These are phyloP conservation scores for Volucella zonaria DNA, from an alignment of 2,888 invertebrate species.

Conservation along the genomic window DNA sequence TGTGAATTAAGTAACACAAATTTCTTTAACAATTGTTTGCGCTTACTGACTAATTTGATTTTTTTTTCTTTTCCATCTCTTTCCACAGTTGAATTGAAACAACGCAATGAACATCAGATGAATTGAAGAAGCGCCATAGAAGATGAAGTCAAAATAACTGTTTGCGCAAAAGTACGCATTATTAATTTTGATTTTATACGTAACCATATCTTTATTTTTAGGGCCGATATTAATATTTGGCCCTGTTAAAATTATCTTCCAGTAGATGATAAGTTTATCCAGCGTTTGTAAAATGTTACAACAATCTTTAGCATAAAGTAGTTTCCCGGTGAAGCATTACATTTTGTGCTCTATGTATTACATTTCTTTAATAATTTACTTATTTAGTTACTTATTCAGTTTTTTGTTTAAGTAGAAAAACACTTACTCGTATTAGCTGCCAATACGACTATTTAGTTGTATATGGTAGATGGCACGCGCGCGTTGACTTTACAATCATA, in stretches of 20 bases:
- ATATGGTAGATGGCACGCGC: not conserved
- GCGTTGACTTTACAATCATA: not conserved
- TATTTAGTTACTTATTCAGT: not conserved
- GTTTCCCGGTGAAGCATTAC: constrained; percentile 43
- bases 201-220: constrained; percentile 17
- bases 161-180: constrained; percentile 14
- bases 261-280: constrained; percentile 39
- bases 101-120: not conserved
- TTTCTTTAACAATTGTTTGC: not conserved
- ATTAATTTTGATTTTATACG: constrained; percentile 16
- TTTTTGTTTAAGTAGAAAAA: constrained; percentile 32
- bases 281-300: constrained; percentile 9
- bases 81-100: constrained; percentile 30
- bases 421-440: not conserved
- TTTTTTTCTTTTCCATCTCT: constrained; percentile 2
- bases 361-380: not conserved
- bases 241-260: constrained; percentile 47
- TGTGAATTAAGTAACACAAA: too few species aligned
- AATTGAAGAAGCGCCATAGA: constrained; percentile 1
- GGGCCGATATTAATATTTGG: constrained; percentile 19
- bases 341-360: not conserved
- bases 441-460: not conserved
- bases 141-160: constrained; percentile 3
- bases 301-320: not conserved
- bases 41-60: not conserved